phyloP scores from a whole-genome alignment of 2,113 vertebrate species.

The Lagenorhynchus albirostris region DNA sequence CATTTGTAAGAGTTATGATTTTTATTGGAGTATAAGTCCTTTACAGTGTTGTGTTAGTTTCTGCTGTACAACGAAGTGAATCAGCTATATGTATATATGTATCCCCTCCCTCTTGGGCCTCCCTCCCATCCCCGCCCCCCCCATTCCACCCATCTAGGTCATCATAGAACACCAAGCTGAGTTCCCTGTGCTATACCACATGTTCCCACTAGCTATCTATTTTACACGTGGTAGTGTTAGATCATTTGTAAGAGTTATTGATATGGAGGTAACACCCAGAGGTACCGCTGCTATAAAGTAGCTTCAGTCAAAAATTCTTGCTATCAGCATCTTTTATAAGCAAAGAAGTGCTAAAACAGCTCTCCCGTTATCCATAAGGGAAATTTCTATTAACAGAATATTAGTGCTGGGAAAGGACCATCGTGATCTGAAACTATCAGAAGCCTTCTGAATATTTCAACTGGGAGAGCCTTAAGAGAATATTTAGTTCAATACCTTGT shows the following conservation, averaged over 20 bases:
- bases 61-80: no score
- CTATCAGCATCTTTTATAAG: slow-evolving; percentile 3
- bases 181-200: no score
- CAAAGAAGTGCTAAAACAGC: slow-evolving; percentile 1
- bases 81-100: no score
- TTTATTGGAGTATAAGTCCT: no score
- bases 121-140: no score
- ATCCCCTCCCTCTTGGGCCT: no score
- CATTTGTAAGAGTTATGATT: neutral
- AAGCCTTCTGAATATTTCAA: neutral
- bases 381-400: neutral
- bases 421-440: neutral
- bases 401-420: neutral
- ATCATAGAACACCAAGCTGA: no score
- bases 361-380: neutral
- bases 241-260: neutral
- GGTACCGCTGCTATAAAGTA: slow-evolving; percentile 1
- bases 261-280: neutral
- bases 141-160: no score
- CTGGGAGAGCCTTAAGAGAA: neutral
- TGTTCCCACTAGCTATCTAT: no score
- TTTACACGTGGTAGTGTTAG: no score
- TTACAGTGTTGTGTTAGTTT: no score
- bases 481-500: neutral
- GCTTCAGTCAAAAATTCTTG: neutral